These are phyloP conservation scores for Anomalospiza imberbis DNA, from an alignment of 2,797 vertebrate species.

Conservation along the genomic window DNA sequence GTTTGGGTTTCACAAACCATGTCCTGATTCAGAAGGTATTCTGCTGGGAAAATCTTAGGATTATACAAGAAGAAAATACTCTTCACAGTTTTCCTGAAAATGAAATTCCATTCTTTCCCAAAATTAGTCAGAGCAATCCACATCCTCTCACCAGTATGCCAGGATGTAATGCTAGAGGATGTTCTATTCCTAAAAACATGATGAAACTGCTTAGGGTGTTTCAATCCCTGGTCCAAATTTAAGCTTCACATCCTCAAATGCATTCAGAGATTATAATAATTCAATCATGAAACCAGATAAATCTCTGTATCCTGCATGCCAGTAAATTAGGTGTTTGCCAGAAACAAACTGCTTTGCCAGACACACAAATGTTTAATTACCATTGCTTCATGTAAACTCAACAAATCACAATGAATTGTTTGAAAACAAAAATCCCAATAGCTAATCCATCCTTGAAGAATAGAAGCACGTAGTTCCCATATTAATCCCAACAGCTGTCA, in stretches of 20 bases:
- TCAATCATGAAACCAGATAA: not conserved
- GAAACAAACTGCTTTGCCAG: not conserved
- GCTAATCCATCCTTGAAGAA: not conserved
- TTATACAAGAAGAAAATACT: not conserved
- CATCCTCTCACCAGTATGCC: not conserved
- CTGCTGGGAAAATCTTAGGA: not conserved
- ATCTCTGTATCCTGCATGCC: not conserved
- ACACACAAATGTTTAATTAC: not conserved
- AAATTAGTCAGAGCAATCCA: slow-evolving; percentile 20
- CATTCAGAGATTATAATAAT: not conserved
- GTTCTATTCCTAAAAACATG: not conserved
- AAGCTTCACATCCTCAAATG: not conserved
- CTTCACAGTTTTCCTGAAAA: not conserved
- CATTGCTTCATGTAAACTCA: not conserved
- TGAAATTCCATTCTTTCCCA: not conserved
- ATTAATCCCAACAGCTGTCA: not conserved
- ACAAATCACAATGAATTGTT: not conserved
- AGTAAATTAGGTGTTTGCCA: not conserved
- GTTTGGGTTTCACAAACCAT: not conserved
- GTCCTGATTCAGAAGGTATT: not conserved
- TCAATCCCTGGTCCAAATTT: not conserved
- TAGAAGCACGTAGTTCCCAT: not conserved
- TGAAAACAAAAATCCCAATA: not conserved
- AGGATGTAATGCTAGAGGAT: not conserved
- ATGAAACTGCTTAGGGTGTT: not conserved